These are phyloP conservation scores for Turritopsis rubra DNA, from an alignment of 30 jellyfish, hydroid and myxozoan genomes.

Conservation along the genomic window DNA sequence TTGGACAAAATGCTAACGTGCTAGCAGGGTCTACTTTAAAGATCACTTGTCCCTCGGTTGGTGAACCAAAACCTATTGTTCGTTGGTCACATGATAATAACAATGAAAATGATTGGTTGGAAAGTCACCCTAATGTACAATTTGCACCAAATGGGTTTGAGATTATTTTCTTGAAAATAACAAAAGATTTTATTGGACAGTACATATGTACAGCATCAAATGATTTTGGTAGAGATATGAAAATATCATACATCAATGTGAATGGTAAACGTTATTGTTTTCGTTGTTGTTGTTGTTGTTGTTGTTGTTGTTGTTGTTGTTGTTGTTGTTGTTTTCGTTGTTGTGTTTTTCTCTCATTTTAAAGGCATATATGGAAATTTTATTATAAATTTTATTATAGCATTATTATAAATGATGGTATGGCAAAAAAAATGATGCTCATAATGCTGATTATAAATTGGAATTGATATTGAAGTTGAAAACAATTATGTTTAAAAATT, in stretches of 20 bases:
- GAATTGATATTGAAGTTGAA: too few species aligned
- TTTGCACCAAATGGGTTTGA: neutral
- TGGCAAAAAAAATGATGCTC: too few species aligned
- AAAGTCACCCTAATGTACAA: neutral
- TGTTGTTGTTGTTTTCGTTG: too few species aligned
- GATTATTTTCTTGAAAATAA: slow-evolving; percentile 6
- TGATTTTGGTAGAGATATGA: slow-evolving; percentile 45
- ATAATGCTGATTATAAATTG: too few species aligned
- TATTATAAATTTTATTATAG: too few species aligned
- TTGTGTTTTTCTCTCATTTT: too few species aligned
- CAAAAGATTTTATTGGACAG: neutral
- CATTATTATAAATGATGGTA: too few species aligned
- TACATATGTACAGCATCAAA: slow-evolving; percentile 4
- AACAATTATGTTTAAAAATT: too few species aligned
- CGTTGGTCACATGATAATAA: slow-evolving; percentile 42
- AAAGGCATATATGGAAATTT: too few species aligned
- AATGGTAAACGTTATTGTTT: slow-evolving; percentile 24
- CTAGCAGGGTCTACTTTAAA: slow-evolving; percentile 44
- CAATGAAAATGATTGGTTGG: slow-evolving; percentile 3
- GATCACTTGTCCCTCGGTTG: slow-evolving; percentile 63
- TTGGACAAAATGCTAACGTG: slow-evolving; percentile 56
- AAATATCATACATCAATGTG: slow-evolving; percentile 32
- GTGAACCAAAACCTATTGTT: slow-evolving; percentile 53
- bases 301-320: neutral
- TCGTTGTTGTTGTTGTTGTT: neutral